Percentiles rank a stretch among this genome's conserved stretches.
Evolutionary conservation across 2,888 invertebrate species (phyloP).

Genomic region (Cantharis rustica): DNA sequence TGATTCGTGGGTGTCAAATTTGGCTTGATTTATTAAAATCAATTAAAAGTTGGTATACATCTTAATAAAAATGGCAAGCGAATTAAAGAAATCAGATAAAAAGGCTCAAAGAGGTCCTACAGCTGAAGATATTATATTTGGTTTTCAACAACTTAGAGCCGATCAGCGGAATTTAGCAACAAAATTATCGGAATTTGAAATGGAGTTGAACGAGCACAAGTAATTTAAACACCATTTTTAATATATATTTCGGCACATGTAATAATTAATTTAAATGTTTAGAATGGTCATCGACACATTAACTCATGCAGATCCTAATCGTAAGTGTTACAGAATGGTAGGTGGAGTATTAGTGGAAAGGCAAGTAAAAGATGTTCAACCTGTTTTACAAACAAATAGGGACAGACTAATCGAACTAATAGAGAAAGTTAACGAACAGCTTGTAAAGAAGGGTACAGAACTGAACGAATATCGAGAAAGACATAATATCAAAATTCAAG

Average conservation of each 20-base stretch:
- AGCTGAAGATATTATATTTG: slow-evolving; percentile 82
- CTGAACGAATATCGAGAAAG: slow-evolving; percentile 91
- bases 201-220: slow-evolving; percentile 97
- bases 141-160: slow-evolving; percentile 83
- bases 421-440: slow-evolving; percentile 77
- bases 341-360: slow-evolving; percentile 93
- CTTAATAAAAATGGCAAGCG: slow-evolving; percentile 51
- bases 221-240: slow-evolving; percentile 54
- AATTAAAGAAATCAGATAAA: slow-evolving; percentile 50
- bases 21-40: neutral
- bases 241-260: neutral
- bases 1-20: neutral
- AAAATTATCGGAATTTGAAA: slow-evolving; percentile 90
- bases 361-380: slow-evolving; percentile 89
- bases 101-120: slow-evolving; percentile 59
- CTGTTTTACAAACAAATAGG: slow-evolving; percentile 78
- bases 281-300: slow-evolving; percentile 95
- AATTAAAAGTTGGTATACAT: neutral
- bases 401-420: slow-evolving; percentile 82
- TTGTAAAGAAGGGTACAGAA: slow-evolving; percentile 85
- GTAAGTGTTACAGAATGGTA: slow-evolving; percentile 92
- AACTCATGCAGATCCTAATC: slow-evolving; percentile 78
- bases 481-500: slow-evolving; percentile 84
- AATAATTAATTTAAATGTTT: slow-evolving; percentile 41
- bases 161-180: slow-evolving; percentile 87